Evolutionary conservation across 2,797 vertebrate genomes (phyloP), one percentile per base, ranked within the genome.

Genomic region (Dendrocincla tyrannina): DNA sequence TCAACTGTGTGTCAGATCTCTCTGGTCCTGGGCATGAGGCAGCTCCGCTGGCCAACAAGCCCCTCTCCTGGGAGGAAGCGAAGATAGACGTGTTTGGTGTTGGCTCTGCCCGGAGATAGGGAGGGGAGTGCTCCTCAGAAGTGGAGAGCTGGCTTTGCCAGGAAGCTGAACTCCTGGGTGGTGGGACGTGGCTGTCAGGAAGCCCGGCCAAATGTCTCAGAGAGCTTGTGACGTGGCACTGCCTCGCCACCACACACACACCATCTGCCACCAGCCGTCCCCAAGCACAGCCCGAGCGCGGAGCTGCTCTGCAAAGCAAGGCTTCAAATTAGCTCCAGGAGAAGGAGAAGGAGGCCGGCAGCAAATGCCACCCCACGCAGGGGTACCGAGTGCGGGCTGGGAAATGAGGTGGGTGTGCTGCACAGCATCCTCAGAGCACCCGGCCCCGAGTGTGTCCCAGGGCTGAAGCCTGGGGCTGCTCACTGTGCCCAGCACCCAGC

Each of bases 221-320:
- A 44, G 59, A 93, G 85, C 66, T 22, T 58, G 76, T 95, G 95
- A 95, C 58, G 93, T 84, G 95, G 93, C 85, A 24, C 82, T 83
- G 88, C 94, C 50, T 95, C 44, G 3, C 88, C 88, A 64, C 64
- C 91, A 24, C 89, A 77, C 47, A 11, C 89, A 75, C 84, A 49
- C 94, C 91, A 94, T 95, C 90, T 95, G 90, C 94, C 59, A 76
- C 93, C 95, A 64, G 79, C 85, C 7, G 7, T 89, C 82, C 91
- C 58, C 58, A 7, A 5, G 78, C 82, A 37, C 89, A 88, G 93
- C 79, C 86, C 37, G 59, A 58, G 7, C 0, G 1, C 1, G 0
- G 72, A 52, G 84, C 96, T 89, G 85, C 89, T 95, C 82, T 79
- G 89, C 82, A 77, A 56, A 89, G 75, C 68, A 13, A 67, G 63